Evolutionary conservation across 2,797 vertebrate genomes (phyloP), one percentile per base, ranked within the genome.

Genomic region (Cygnus olor): DNA sequence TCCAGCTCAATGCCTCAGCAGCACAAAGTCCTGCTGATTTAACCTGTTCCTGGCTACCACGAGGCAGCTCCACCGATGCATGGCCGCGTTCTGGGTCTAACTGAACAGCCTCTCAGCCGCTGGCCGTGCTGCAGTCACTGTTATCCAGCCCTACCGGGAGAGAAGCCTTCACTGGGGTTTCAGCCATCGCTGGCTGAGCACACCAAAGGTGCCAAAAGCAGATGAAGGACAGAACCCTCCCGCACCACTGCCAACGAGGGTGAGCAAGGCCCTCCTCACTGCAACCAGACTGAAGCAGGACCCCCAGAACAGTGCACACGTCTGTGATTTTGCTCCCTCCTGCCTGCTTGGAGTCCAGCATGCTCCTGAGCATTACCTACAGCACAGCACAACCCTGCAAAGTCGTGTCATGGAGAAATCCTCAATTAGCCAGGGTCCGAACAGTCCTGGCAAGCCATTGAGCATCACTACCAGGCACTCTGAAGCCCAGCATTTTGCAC

Each of bases 381-480:
- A 73, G 38, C 1, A 9, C 0, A 3, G 74, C 40, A 65, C 22
- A 81, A 30, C 11, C 25, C 58, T 47, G 25, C 34, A 71, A 78
- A 78, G 57, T 36, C 69, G 32, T 0, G 0, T 15, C 1, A 0
- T 19, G 53, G 24, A 53, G 44, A 80, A 91, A 58, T 21, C 49
- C 22, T 61, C 45, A 24, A 6, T 20, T 66, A 2, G 2, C 30
- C 22, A 42, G 38, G 6, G 44, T 51, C 27, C 0, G 0, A 30
- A 25, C 40, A 74, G 42, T 30, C n/a, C 45, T 45, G 15, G 27
- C 66, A 36, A 87, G 42, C 19, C 25, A 32, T 36, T 88, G 56
- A 63, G 44, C 38, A 63, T 27, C 71, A 76, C 15, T 61, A 53
- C 51, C n/a, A 42, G 0, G 3, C 2, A 1, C 49, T 57, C 9